Percentiles rank a stretch among this genome's conserved stretches.
Conservation (phyloP, 2,888 invertebrate genomes). For the Fragum whitleyi region DNA sequence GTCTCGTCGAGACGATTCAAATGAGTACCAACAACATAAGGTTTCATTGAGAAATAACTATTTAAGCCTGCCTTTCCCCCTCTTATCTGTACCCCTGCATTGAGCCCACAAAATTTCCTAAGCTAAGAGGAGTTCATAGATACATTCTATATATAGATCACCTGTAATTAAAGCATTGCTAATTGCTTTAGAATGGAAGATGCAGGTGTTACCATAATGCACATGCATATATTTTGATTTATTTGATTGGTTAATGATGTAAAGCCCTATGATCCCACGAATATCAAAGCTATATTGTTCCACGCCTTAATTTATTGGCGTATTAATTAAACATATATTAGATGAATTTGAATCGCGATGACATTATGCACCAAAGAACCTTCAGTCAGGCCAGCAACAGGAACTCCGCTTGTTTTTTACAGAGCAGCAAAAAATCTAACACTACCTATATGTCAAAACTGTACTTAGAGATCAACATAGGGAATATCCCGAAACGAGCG, state of each 20-base stretch:
- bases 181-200: neutral
- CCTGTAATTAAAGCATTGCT: neutral
- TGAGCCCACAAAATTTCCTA: too few relatives aligned
- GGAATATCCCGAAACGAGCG: too few relatives aligned
- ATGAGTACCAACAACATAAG: too few relatives aligned
- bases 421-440: too few relatives aligned
- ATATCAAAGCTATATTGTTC: conserved; percentile 28
- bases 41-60: too few relatives aligned
- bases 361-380: neutral
- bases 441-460: too few relatives aligned
- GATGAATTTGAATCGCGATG: conserved; percentile 25
- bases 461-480: too few relatives aligned
- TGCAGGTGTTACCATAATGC: conserved; percentile 1
- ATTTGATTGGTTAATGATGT: conserved; percentile 9
- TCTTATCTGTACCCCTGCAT: too few relatives aligned
- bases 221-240: neutral
- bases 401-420: neutral
- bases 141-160: too few relatives aligned
- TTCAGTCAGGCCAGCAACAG: neutral
- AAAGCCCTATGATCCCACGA: neutral
- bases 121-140: too few relatives aligned
- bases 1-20: too few relatives aligned
- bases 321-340: conserved; percentile 37
- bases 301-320: conserved; percentile 42
- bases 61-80: too few relatives aligned